Evolutionary conservation across 2,113 vertebrate species (phyloP), one percentile per base, ranked within the genome.

Genomic region (Silurus asotus): DNA sequence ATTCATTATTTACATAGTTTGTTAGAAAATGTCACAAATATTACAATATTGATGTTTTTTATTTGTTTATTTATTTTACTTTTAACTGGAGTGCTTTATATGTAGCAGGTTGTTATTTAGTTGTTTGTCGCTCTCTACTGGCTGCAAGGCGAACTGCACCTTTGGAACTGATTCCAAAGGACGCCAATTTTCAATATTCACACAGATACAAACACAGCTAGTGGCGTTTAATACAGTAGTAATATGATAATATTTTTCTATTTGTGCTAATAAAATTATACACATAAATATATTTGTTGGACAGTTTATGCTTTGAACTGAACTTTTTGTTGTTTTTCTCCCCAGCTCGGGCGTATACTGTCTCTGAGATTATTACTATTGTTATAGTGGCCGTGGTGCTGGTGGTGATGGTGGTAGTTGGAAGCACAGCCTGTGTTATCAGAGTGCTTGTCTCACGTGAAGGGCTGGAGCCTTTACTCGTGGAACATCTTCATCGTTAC

Each of bases 331-430:
- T 84, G 13, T 15, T 84, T 48, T 55, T 86, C 77, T 84, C 65
- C 58, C 14, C 83, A 99, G 97, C 90, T 91, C 94, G 88, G 8
- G 86, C 93, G 28, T 95, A 97, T 82, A 96, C 92, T 20, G 84
- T 96, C 82, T 95, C 96, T 67, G 97, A 99, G 90, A 95, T 98
- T 84, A 95, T 98, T 90, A 96, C 96, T 28, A 96, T 98, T 6
- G 96, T 93, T 51, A 94, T 99, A 20, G 93, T 98, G 3, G 94
- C 93, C 10, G 95, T 95, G 0, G 92, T 99, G 76, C 90, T 96
- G 84, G 94, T 97, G 48, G 94, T 96, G 67, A 95, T 96, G 0
- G 86, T 96, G 89, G 88, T 97, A 83, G 96, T 96, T 0, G 92
- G 92, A 25, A 89, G 91, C 45, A 93, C 94, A 7, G 94, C 95